phyloP scores from a whole-genome alignment of 2,113 vertebrate genomes.

The Trochalopteron elliotii region DNA sequence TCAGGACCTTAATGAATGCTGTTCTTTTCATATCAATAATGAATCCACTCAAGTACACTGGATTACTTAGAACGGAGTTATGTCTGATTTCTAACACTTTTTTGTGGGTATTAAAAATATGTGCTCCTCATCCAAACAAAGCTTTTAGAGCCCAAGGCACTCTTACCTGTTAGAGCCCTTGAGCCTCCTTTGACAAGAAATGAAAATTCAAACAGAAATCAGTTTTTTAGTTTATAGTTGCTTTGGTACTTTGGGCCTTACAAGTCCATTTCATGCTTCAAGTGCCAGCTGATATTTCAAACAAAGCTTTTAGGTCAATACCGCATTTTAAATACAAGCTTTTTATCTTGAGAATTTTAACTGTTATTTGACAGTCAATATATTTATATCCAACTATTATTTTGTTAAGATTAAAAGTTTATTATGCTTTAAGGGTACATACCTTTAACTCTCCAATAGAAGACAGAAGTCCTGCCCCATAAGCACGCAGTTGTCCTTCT shows the following conservation, averaged over 20 bases:
- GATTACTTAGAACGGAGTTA: background rate
- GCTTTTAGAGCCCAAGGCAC: background rate
- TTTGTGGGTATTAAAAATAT: background rate
- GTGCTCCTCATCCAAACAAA: background rate
- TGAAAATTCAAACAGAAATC: constrained; percentile 8
- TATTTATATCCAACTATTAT: constrained; percentile 25
- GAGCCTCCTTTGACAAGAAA: background rate
- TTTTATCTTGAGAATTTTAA: constrained; percentile 52
- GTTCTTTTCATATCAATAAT: background rate
- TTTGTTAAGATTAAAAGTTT: constrained; percentile 25
- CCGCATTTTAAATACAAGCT: constrained; percentile 11
- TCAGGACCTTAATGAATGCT: background rate
- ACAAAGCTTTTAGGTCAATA: constrained; percentile 56
- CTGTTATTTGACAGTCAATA: constrained; percentile 22
- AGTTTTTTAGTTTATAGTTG: constrained; percentile 2
- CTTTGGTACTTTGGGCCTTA: background rate
- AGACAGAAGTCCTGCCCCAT: constrained; percentile 94
- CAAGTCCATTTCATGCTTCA: constrained; percentile 53
- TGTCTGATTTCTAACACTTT: background rate
- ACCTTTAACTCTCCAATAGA: constrained; percentile 97
- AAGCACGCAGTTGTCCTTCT: constrained; percentile 93
- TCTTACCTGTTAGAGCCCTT: background rate
- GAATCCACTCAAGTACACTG: background rate
- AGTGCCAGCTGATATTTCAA: constrained; percentile 45
- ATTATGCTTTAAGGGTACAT: constrained; percentile 34